Conservation (phyloP, 2,797 vertebrate genomes). For the Trachops cirrhosus region DNA sequence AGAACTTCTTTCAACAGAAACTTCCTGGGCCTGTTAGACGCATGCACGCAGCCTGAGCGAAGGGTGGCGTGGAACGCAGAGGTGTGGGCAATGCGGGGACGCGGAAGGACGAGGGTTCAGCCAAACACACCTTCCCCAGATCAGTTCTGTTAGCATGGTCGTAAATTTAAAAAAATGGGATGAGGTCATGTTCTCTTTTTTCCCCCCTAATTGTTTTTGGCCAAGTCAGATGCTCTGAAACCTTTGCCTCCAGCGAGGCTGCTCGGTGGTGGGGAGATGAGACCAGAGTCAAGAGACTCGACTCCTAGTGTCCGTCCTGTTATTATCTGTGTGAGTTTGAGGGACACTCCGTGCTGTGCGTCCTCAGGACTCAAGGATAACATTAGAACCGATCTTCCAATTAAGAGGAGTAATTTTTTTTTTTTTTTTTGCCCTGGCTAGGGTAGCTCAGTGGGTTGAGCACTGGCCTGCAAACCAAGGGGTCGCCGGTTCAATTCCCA, state of each 20-base stretch:
- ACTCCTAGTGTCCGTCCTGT: not conserved
- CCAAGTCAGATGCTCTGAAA: not conserved
- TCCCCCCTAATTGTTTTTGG: not conserved
- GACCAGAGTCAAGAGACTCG: no score
- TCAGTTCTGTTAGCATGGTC: not conserved
- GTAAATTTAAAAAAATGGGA: not conserved
- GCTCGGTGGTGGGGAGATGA: not conserved
- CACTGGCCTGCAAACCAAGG: no score
- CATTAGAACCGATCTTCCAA: not conserved
- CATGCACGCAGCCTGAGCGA: no score
- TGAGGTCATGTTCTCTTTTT: not conserved
- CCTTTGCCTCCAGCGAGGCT: not conserved
- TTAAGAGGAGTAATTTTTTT: not conserved
- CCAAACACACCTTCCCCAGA: not conserved
- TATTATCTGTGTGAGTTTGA: not conserved
- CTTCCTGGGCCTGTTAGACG: not conserved
- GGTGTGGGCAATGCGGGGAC: not conserved
- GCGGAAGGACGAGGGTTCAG: not conserved
- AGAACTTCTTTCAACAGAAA: not conserved
- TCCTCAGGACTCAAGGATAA: not conserved
- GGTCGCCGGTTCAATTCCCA: no score
- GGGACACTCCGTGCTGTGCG: not conserved
- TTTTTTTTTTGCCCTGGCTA: not conserved
- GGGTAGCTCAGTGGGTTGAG: no score
- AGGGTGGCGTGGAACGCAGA: accelerated